These are phyloP conservation scores for Micromys minutus DNA, from an alignment of 2,113 vertebrate genomes.

Conservation along the genomic window DNA sequence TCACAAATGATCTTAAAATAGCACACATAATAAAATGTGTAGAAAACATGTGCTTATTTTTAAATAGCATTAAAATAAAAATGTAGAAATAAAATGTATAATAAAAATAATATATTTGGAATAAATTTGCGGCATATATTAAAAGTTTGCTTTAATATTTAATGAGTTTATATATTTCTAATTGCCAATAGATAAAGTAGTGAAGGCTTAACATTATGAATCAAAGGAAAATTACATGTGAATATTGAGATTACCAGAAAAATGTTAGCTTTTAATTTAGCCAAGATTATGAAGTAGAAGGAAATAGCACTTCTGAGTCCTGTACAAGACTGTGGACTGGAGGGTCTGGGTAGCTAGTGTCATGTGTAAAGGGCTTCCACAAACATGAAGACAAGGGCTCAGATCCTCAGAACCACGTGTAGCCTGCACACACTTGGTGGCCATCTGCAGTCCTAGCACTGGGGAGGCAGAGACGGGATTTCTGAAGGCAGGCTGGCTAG, in stretches of 20 bases:
- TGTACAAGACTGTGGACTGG: neutral
- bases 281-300: neutral
- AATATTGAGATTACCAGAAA: neutral
- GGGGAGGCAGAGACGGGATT: too few species aligned
- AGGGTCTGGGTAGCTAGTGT: neutral
- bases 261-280: neutral
- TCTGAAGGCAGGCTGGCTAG: neutral
- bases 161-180: neutral
- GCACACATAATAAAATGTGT: neutral
- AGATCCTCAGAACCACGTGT: neutral
- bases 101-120: neutral
- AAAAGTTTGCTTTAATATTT: neutral
- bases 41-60: neutral
- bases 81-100: neutral
- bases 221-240: neutral
- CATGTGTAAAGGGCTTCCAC: neutral
- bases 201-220: neutral
- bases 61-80: slow-evolving; percentile 4
- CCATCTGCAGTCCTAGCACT: neutral
- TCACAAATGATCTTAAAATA: neutral
- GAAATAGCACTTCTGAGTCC: accelerated
- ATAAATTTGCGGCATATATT: neutral
- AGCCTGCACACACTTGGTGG: neutral
- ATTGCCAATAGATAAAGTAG: neutral
- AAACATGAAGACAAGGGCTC: neutral